Evolutionary conservation across 2,888 invertebrate species (phyloP), one percentile per base, ranked within the genome.

Genomic region (Boloria selene): DNA sequence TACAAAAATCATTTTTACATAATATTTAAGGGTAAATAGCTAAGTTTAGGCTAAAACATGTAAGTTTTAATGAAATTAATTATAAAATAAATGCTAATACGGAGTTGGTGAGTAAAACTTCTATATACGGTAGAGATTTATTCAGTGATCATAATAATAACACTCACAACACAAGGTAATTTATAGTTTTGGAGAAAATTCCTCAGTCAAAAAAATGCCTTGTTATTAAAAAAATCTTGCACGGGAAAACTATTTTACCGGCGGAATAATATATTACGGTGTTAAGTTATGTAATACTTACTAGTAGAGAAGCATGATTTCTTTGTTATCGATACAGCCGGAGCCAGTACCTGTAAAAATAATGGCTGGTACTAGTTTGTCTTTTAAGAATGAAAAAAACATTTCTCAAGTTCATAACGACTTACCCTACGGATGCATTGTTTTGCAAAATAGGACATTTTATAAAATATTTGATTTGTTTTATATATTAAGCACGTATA

Each of bases 251-350:
- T 58, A 49, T 51, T 60, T 26, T 61, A 17, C 56, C 16, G 18
- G 47, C 26, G 1, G 26, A 45, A 38, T 59, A 68, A 17, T 22
- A 52, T 17, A 22, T 4, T 22, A 26, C 45, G 45, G 47, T 53
- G 51, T 42, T 55, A 70, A 68, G 71, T 75, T 75, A 76, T 71
- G 61, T 72, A 71, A 60, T 52, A 87, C 89, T 87, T 81, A 91
- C 90, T 84, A 4, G 89, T 87, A 2, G 87, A 88, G 65, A 90
- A 85, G 65, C 84, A 84, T 1, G 79, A 70, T 58, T 73, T 84
- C 70, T 83, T 87, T 10, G 78, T 73, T 2, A 79, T 72, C 1
- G 86, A 72, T 52, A 83, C 64, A 0, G 81, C 81, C 47, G 90
- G 87, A 6, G 80, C 47, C 3, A 87, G 60, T 16, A 88, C 80